Evolutionary conservation across 2,888 invertebrate genomes (phyloP), one percentile per base, ranked within the genome.

Genomic region (Andrena fulva): DNA sequence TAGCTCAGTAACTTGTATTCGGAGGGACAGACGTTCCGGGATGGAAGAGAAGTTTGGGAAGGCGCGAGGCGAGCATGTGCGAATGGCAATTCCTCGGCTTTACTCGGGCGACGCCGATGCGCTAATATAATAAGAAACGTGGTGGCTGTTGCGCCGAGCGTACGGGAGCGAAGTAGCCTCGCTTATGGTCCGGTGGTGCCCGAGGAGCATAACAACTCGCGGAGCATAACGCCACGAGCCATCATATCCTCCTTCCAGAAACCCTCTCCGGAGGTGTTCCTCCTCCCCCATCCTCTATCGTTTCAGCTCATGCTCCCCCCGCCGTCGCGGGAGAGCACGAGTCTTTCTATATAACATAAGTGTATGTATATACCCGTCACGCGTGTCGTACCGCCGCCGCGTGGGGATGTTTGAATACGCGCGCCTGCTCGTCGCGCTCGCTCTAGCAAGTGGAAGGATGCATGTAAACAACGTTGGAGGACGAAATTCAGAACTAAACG

Each of bases 221-320:
- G 92, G 92, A 92, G 92, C 93, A 93, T 93, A 92, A 93, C 93
- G 93, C 93, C 93, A 93, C 93, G 93, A 93, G 93, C 93, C 93
- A 93, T 92, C 93, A 92, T 93, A 93, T 93, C 93, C 92, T 92
- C 92, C 92, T 92, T 92, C 92, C 90, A 91, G 91, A 91, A 91
- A 91, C 80, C 76, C 78, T 88, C 87, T 75, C 56, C 82, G 82
- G 77, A 86, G 86, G 86, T 89, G 86, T 88, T 85, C 77, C 82
- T 77, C 82, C 77, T 59, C 73, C 68, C 68, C 79, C 78, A 63
- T 84, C 73, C 74, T 70, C 73, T 77, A 63, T 73, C 80, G 54
- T 54, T 56, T 64, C 59, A 64, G 52, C 73, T 63, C 75, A 50
- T 12, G 48, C 81, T 79, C 70, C 79, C 71, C 68, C 68, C 68